These are phyloP conservation scores for Limnephilus auricula DNA, from an alignment of 2,888 invertebrate genomes.

Conservation along the genomic window DNA sequence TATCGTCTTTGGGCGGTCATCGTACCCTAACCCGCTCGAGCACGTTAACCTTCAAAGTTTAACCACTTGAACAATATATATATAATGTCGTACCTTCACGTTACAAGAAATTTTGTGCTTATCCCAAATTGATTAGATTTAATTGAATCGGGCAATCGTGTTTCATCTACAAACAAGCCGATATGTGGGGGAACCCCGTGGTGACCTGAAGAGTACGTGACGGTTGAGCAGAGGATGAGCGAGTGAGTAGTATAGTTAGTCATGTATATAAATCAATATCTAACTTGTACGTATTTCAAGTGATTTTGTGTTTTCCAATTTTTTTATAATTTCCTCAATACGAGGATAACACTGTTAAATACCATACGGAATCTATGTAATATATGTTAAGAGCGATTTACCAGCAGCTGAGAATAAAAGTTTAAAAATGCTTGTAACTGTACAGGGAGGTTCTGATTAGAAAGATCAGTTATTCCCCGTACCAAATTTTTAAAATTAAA, in stretches of 20 bases:
- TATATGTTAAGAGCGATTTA: no score
- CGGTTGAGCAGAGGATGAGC: background rate
- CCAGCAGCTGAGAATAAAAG: no score
- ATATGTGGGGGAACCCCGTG: background rate
- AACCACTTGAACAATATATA: background rate
- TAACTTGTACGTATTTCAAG: background rate
- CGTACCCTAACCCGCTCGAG: background rate
- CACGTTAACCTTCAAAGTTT: background rate
- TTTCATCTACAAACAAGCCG: background rate
- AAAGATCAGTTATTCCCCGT: no score
- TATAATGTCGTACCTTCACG: background rate
- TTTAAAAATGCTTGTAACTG: no score
- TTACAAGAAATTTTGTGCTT: background rate
- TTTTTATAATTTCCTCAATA: background rate
- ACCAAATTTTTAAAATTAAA: no score
- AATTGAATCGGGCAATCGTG: background rate
- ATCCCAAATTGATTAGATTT: constrained; percentile 2
- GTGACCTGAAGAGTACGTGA: background rate
- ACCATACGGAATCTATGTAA: background rate
- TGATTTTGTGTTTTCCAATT: background rate
- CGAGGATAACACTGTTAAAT: no score
- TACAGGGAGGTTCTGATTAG: no score
- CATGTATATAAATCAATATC: background rate
- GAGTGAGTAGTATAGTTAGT: background rate
- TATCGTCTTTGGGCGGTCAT: background rate